Conservation (phyloP, 2,888 invertebrate species). For the Apomyelois bistriatella region DNA sequence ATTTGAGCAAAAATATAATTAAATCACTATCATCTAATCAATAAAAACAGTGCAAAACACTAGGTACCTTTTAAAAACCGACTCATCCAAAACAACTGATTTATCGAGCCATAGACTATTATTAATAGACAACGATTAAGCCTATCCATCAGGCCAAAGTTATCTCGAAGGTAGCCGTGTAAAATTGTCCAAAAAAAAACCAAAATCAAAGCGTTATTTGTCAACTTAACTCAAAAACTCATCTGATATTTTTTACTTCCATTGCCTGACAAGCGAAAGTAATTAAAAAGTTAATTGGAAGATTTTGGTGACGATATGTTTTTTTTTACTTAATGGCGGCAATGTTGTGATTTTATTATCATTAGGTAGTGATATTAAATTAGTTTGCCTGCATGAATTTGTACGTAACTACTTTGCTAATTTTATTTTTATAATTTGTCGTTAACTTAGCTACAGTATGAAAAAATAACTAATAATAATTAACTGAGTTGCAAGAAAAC, state of each 20-base stretch:
- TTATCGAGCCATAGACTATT: slow-evolving; percentile 12
- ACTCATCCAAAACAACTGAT: slow-evolving; percentile 6
- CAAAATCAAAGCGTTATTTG: slow-evolving; percentile 38
- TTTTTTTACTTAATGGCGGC: slow-evolving; percentile 27
- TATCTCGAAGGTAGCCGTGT: slow-evolving; percentile 45
- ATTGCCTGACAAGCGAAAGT: slow-evolving; percentile 30
- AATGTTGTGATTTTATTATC: slow-evolving; percentile 1
- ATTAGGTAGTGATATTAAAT: background rate
- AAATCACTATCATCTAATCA: background rate
- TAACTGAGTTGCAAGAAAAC: too few relatives aligned
- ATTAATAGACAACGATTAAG: slow-evolving; percentile 37
- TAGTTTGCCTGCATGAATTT: too few relatives aligned
- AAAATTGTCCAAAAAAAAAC: slow-evolving; percentile 41
- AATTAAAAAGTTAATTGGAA: slow-evolving; percentile 53
- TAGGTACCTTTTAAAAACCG: background rate
- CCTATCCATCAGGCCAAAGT: slow-evolving; percentile 44
- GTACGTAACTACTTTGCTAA: background rate
- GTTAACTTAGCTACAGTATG: too few relatives aligned
- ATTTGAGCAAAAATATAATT: too few relatives aligned
- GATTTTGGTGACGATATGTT: slow-evolving; percentile 25
- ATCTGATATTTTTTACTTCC: slow-evolving; percentile 42
- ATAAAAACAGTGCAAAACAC: slow-evolving; percentile 6
- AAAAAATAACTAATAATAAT: too few relatives aligned
- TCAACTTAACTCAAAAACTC: slow-evolving; percentile 36
- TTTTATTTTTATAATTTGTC: background rate